Conservation (phyloP, 2,888 invertebrate species). For the Zygothrica quintamaculata region DNA sequence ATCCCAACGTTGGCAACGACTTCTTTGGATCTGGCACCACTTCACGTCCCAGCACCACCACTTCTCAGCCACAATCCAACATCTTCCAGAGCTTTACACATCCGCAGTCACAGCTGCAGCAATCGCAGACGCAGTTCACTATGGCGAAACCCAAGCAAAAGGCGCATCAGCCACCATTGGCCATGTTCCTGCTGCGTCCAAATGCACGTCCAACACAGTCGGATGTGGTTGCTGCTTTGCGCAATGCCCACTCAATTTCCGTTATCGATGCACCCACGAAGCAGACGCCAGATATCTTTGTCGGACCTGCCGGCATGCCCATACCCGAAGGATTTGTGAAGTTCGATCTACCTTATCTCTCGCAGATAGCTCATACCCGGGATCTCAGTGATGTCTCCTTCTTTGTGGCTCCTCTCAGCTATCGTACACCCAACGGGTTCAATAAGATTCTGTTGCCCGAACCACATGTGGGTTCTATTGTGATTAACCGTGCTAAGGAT, state of each 20-base stretch:
- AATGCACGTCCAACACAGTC: conserved; percentile 86
- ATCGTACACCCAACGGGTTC: conserved; percentile 92
- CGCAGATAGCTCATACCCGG: conserved; percentile 85
- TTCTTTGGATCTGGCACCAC: conserved; percentile 74
- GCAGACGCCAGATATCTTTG: conserved; percentile 90
- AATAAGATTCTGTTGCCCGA: conserved; percentile 94
- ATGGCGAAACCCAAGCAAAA: conserved; percentile 87
- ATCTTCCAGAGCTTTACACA: conserved; percentile 77
- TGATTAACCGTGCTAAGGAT: conserved; percentile 86
- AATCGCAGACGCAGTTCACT: conserved; percentile 70
- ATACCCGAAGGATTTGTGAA: conserved; percentile 90
- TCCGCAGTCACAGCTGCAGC: conserved; percentile 84
- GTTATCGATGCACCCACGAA: conserved; percentile 90
- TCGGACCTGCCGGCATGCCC: conserved; percentile 91
- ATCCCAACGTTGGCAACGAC: conserved; percentile 69
- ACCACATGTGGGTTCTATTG: conserved; percentile 94
- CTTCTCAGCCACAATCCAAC: conserved; percentile 72
- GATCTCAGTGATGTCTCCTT: conserved; percentile 91
- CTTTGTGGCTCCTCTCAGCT: conserved; percentile 94
- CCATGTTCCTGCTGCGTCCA: conserved; percentile 89
- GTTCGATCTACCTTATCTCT: conserved; percentile 93
- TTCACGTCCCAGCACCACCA: conserved; percentile 79
- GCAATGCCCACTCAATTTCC: conserved; percentile 89
- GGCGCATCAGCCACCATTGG: conserved; percentile 93
- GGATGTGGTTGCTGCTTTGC: conserved; percentile 89